Base-by-base conservation (phyloP, 2,113 vertebrate genomes). In the Indri indri region DNA sequence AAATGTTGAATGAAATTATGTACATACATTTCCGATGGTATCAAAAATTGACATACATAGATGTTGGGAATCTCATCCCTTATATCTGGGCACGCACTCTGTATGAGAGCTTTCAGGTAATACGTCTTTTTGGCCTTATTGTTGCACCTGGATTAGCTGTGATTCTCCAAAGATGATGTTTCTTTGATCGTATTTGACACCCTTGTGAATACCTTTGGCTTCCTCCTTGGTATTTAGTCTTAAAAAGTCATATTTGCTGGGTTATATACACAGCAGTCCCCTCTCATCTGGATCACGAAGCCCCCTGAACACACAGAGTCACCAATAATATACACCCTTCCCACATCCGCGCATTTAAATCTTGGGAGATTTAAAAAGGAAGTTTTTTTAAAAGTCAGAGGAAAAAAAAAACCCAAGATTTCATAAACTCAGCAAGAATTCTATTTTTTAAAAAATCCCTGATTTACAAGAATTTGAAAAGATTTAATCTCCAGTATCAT, bases 391-490 rank as follows among this genome's bases (percentile, higher is more conserved):
- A 25, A 73, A 73, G 63, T 83, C 71, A 94, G 37, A 77, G 40
- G 37, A 22, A 22, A 7, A 40, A 73, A 25, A 32, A 7, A 70
- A 42, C 25, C 27, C 57, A 79, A 77, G 74, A 96, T 94, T 96
- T 86, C 79, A 73, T 93, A 92, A 93, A 86, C 91, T 97, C 96
- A 97, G 95, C 98, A 98, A 94, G 52, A 97, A 94, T 86, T 93
- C 95, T 96, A 94, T 95, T 95, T 96, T 79, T 70, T 71, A 94
- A 87, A 23, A 45, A 71, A 13, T 11, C 59, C 66, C 25, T 96
- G 82, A 97, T 97, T 97, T 94, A 97, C 79, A 96, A 97, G 94
- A 96, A 97, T 88, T 91, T 94, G 89, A 96, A 97, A 97, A 94
- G 95, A 97, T 92, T 98, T 96, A 89, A 97, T 97, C 96, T 95